Percentiles rank a stretch among this genome's conserved stretches.
Conservation (phyloP, 2,888 invertebrate genomes). For the Eupithecia centaureata region DNA sequence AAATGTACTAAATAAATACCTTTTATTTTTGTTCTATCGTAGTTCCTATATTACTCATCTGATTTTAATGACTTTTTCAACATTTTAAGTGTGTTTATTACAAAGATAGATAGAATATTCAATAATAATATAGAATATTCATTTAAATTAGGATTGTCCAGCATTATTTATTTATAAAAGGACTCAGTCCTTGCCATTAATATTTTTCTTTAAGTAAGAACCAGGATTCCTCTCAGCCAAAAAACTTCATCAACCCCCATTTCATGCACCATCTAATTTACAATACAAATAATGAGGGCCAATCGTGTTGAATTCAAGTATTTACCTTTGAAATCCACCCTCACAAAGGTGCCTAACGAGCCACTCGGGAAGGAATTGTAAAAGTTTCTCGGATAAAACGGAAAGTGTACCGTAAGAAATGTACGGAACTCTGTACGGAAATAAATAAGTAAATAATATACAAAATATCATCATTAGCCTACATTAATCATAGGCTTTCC, state of each 20-base stretch:
- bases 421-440: not conserved
- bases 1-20: too few species aligned
- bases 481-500: too few species aligned
- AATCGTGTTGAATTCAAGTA: conserved; percentile 61
- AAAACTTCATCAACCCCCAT: conserved; percentile 39
- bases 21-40: too few species aligned
- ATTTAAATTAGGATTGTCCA: too few species aligned
- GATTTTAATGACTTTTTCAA: too few species aligned
- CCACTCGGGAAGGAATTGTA: conserved; percentile 58
- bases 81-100: too few species aligned
- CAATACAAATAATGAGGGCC: conserved; percentile 69
- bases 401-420: conserved; percentile 48
- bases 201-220: not conserved
- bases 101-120: too few species aligned
- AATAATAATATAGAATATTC: too few species aligned
- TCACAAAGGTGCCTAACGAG: conserved; percentile 71
- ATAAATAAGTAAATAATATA: not conserved
- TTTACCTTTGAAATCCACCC: conserved; percentile 61
- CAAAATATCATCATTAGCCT: too few species aligned
- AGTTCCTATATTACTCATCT: too few species aligned
- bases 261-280: conserved; percentile 56
- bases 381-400: conserved; percentile 58
- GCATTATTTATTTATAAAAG: too few species aligned
- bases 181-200: not conserved
- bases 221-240: conserved; percentile 20